Percentiles rank a stretch among this genome's conserved stretches.
Conservation (phyloP, 2,888 invertebrate genomes). For the Aphodius granarius region DNA sequence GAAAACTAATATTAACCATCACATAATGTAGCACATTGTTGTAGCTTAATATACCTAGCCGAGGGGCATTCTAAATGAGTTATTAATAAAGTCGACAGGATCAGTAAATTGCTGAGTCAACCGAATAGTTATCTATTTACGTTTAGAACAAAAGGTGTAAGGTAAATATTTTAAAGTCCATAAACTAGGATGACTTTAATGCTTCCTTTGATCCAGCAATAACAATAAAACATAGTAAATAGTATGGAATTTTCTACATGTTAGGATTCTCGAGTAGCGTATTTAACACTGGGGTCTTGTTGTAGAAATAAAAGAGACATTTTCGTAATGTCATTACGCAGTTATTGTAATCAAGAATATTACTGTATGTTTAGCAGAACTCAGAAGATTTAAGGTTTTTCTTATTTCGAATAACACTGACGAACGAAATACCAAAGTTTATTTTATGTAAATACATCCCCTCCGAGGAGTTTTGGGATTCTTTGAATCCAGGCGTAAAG, state of each 20-base stretch:
- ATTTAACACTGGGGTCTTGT: not conserved
- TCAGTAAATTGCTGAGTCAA: not conserved
- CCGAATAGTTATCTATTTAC: conserved; percentile 17
- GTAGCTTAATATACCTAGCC: no score
- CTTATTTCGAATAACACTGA: not conserved
- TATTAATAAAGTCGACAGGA: not conserved
- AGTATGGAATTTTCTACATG: not conserved
- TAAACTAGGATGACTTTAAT: conserved; percentile 26
- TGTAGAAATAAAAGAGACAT: not conserved
- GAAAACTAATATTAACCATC: no score
- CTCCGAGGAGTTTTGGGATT: not conserved
- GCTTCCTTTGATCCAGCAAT: conserved; percentile 22
- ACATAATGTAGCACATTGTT: no score
- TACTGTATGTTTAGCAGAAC: no score
- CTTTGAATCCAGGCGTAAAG: not conserved
- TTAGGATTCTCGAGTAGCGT: not conserved
- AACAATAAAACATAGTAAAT: conserved; percentile 4
- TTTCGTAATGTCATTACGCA: not conserved
- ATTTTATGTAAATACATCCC: not conserved
- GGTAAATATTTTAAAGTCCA: conserved; percentile 28
- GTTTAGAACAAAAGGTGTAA: conserved; percentile 22
- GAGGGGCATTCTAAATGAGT: not conserved
- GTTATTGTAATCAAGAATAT: no score
- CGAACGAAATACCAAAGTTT: not conserved
- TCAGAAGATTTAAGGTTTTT: not conserved